Base-by-base conservation (phyloP, 2,888 invertebrate genomes). In the Mesochorus sp. region DNA sequence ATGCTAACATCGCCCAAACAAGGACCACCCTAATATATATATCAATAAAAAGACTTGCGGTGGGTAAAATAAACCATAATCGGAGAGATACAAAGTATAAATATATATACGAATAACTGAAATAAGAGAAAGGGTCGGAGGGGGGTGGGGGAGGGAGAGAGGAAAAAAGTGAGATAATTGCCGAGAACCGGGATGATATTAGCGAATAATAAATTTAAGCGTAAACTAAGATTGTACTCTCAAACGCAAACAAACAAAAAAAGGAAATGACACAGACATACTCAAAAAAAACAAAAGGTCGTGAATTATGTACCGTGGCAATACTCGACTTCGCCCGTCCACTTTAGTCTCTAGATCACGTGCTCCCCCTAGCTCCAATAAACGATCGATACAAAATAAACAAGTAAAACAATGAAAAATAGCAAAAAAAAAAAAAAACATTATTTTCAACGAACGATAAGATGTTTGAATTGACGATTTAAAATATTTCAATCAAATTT, bases 261-360 rank as follows among this genome's bases (percentile, higher is more conserved):
- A 44, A 21, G 53, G 53, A 24, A 57, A 62, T 64, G 6, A 68
- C 75, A 62, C 67, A 77, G 51, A 68, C 59, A 78, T 74, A 80
- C 44, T 34, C 39, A 8, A 66, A 68, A 55, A 55, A 51, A 75
- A 80, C 81, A 42, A 79, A 82, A 72, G 79, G 79, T 84, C 81
- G 82, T 82, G 79, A 81, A 82, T 76, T 83, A 83, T 84, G 82
- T 84, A 85, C 80, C 85, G 84, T 86, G 84, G 87, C 84, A 86
- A 87, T 87, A 85, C 81, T 86, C 85, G 80, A 87, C 81, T 85
- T 86, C 84, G 83, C 86, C 87, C 87, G 86, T 88, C 88, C 87
- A 88, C 82, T 85, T 39, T 86, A 87, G 81, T 81, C 76, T 85
- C 76, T 85, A 78, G 77, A 79, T 51, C 76, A 79, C 34, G 79